phyloP scores from a whole-genome alignment of 2,113 vertebrate species.

The Tylochromis polylepis region DNA sequence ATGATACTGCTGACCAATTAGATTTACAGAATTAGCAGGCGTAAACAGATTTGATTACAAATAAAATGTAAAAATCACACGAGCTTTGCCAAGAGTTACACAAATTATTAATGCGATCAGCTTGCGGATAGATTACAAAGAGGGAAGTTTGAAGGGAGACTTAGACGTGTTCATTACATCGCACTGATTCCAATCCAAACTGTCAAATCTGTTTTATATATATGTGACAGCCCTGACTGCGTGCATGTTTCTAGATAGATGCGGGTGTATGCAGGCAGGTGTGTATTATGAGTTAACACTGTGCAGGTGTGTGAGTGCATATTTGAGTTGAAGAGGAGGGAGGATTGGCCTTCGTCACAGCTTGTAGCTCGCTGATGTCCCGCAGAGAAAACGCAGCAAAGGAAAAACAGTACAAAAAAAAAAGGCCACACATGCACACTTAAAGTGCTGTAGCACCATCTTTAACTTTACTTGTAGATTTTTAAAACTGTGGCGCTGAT shows the following conservation, averaged over 20 bases:
- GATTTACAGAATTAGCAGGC: conserved; percentile 33
- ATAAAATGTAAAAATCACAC: conserved; percentile 9
- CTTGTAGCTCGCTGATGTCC: conserved; percentile 6
- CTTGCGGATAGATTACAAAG: conserved; percentile 13
- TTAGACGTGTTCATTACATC: conserved; percentile 25
- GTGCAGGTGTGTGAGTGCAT: not conserved
- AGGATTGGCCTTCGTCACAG: conserved; percentile 27
- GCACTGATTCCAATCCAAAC: not conserved
- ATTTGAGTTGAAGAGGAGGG: not conserved
- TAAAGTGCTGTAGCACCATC: conserved; percentile 4
- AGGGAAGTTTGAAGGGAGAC: conserved; percentile 23
- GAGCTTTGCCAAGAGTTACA: conserved; percentile 20
- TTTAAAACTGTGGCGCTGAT: conserved; percentile 10
- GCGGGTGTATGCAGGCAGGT: not conserved
- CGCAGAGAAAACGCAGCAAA: conserved; percentile 23
- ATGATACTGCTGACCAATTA: conserved; percentile 23
- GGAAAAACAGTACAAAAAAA: not conserved
- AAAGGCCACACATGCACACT: conserved; percentile 46
- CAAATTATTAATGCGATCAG: conserved; percentile 21
- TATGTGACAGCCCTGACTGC: not conserved
- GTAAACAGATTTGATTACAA: conserved; percentile 6
- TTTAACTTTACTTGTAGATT: not conserved
- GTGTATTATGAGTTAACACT: conserved; percentile 15
- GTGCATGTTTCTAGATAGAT: not conserved
- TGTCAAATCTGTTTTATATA: not conserved